Percentiles rank a stretch among this genome's conserved stretches.
Conservation (phyloP, 2,113 vertebrate genomes). For the Cichladusa arquata region DNA sequence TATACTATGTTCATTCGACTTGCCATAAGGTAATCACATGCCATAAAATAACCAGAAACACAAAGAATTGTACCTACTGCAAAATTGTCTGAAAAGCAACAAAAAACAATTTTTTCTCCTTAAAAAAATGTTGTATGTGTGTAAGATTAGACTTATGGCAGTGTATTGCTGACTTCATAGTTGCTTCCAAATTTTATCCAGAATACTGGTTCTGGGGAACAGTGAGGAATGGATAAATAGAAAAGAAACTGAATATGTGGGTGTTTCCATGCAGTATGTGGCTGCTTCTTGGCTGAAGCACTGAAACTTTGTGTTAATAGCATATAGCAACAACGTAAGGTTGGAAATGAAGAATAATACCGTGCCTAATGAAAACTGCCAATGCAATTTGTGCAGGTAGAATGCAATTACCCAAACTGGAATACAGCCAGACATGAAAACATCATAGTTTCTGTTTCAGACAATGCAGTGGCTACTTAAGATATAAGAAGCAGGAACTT, state of each 20-base stretch:
- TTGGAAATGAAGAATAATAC: conserved; percentile 19
- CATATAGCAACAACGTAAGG: not conserved
- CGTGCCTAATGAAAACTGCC: conserved; percentile 11
- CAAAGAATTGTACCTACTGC: not conserved
- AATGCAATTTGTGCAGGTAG: conserved; percentile 15
- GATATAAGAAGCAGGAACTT: not conserved
- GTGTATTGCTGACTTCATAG: not conserved
- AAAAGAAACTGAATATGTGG: not conserved
- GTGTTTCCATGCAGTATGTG: not conserved
- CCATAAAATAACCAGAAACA: not conserved
- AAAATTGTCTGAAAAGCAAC: not conserved
- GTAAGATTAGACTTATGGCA: not conserved
- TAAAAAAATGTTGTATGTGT: accelerated
- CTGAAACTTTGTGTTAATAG: not conserved
- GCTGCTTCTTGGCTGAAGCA: not conserved
- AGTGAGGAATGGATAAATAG: not conserved
- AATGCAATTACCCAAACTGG: conserved; percentile 4
- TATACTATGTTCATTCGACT: not conserved
- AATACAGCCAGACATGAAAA: not conserved
- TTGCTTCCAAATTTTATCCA: not conserved
- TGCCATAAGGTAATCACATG: not conserved
- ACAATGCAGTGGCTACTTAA: not conserved
- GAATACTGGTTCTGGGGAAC: not conserved
- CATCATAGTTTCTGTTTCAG: not conserved
- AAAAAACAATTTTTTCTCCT: not conserved